Evolutionary conservation across 2,113 vertebrate species (phyloP).

Genomic region (Bettongia penicillata): DNA sequence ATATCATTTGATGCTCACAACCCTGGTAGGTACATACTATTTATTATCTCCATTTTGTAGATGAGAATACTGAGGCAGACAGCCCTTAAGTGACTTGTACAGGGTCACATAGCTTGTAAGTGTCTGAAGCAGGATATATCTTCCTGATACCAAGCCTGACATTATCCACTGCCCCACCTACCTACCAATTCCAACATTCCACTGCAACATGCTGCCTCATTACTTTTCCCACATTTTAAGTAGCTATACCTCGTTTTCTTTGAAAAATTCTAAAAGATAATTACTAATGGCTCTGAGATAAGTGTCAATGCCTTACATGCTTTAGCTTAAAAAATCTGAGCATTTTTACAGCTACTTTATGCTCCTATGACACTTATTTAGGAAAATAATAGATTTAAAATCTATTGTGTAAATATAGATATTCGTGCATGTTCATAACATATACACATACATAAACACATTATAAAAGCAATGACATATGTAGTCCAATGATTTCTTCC

Average conservation of each 20-base stretch:
- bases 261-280: not conserved
- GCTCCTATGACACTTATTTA: not conserved
- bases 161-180: not conserved
- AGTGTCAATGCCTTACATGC: not conserved
- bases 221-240: not conserved
- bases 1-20: not conserved
- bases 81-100: not conserved
- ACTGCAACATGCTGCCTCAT: not conserved
- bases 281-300: not conserved
- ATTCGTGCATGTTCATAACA: no score
- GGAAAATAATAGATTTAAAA: not conserved
- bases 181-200: not conserved
- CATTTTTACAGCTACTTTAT: not conserved
- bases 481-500: not conserved
- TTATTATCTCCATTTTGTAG: not conserved
- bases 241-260: not conserved
- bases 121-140: not conserved
- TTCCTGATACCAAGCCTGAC: not conserved
- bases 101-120: not conserved
- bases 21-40: not conserved
- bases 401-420: not conserved
- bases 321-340: conserved; percentile 2
- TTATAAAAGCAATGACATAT: not conserved
- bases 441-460: not conserved
- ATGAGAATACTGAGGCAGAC: not conserved